These are phyloP conservation scores for Calidris pygmaea DNA, from an alignment of 2,113 vertebrate species.

Conservation along the genomic window DNA sequence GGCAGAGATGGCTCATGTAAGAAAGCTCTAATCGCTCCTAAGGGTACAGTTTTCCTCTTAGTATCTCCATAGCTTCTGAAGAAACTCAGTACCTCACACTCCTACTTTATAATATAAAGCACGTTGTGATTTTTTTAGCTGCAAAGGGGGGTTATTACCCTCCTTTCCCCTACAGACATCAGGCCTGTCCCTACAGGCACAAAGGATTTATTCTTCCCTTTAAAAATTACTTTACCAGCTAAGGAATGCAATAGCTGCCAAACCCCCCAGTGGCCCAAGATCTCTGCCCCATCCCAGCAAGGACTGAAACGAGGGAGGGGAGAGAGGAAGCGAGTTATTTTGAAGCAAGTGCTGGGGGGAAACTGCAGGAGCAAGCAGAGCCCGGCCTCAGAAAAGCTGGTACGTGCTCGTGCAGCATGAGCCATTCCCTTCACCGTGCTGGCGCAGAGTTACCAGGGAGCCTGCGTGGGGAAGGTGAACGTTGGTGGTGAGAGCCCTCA, in stretches of 20 bases:
- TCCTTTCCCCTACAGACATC: neutral
- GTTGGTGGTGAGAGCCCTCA: neutral
- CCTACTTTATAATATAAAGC: neutral
- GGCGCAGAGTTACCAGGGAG: neutral
- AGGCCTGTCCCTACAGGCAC: neutral
- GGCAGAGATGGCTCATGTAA: neutral
- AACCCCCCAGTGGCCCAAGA: neutral
- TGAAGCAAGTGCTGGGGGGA: neutral
- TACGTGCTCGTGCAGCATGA: neutral
- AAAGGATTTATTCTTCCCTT: conserved; percentile 48
- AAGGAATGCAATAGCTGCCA: neutral
- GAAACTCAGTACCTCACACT: neutral
- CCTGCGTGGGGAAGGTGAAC: neutral
- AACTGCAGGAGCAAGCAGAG: neutral
- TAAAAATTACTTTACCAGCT: conserved; percentile 42
- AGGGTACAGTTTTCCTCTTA: neutral
- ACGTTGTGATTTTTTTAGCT: neutral
- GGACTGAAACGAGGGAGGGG: neutral
- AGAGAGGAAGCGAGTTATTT: neutral
- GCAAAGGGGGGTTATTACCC: neutral
- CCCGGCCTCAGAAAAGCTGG: neutral
- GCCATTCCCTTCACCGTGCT: neutral
- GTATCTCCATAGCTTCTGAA: neutral
- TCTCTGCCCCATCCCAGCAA: conserved; percentile 24
- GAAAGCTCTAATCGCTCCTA: neutral